These are phyloP conservation scores for Lasioglossum villosulum DNA, from an alignment of 2,888 invertebrate species.

Conservation along the genomic window DNA sequence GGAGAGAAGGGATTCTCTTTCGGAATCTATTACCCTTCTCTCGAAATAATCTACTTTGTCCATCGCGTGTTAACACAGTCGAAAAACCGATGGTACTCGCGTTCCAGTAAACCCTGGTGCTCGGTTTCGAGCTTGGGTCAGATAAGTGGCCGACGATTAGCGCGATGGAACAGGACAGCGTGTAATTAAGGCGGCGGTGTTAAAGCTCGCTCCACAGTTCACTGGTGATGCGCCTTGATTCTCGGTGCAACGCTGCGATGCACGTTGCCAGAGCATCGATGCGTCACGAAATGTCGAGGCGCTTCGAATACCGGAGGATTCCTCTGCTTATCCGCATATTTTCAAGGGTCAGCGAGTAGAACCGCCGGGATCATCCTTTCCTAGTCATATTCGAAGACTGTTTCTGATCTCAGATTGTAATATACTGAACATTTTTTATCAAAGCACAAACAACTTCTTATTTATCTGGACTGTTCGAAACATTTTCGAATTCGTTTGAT, in stretches of 20 bases:
- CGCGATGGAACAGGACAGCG: slow-evolving; percentile 48
- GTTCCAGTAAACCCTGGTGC: background rate
- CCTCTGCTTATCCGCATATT: slow-evolving; percentile 72
- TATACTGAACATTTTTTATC: background rate
- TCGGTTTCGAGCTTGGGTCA: slow-evolving; percentile 22
- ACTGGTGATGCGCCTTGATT: slow-evolving; percentile 51
- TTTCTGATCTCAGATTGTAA: background rate
- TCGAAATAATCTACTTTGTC: slow-evolving; percentile 12
- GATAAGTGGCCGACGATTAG: slow-evolving; percentile 53
- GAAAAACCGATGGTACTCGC: slow-evolving; percentile 10
- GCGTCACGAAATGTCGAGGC: slow-evolving; percentile 66
- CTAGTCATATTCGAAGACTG: slow-evolving; percentile 31
- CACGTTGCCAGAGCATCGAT: slow-evolving; percentile 51
- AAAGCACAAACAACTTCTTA: background rate
- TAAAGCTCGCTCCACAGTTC: slow-evolving; percentile 47
- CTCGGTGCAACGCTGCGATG: slow-evolving; percentile 24
- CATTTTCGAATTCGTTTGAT: too few species aligned
- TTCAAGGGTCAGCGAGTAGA: slow-evolving; percentile 72
- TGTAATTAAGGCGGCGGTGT: slow-evolving; percentile 60
- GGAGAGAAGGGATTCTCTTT: background rate
- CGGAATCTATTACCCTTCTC: slow-evolving; percentile 14
- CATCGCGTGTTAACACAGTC: slow-evolving; percentile 21
- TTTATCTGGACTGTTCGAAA: too few species aligned
- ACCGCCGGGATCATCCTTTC: slow-evolving; percentile 39
- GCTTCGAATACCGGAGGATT: slow-evolving; percentile 65